Percentiles rank a stretch among this genome's conserved stretches.
These are phyloP conservation scores for Hippocampus abdominalis DNA, from an alignment of 2,113 vertebrate genomes.

Conservation along the genomic window DNA sequence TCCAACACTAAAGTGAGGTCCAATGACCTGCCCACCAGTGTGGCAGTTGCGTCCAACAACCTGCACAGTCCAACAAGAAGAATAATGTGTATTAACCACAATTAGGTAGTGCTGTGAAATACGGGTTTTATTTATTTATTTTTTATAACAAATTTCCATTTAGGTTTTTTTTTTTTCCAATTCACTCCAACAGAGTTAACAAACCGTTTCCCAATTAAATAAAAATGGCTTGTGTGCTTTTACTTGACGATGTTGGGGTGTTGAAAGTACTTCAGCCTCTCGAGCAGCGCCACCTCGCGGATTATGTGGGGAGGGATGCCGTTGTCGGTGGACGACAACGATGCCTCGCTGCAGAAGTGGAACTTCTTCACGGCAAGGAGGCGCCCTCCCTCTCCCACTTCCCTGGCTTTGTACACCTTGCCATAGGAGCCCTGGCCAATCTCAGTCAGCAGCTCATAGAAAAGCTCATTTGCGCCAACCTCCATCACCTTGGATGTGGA, in stretches of 20 bases:
- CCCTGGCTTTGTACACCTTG: slow-evolving; percentile 71
- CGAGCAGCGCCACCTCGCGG: slow-evolving; percentile 74
- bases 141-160: no score
- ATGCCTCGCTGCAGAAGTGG: slow-evolving; percentile 29
- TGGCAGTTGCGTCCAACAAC: slow-evolving; percentile 63
- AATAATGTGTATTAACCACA: background rate
- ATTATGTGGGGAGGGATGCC: slow-evolving; percentile 73
- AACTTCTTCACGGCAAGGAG: slow-evolving; percentile 75
- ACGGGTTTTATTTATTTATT: background rate
- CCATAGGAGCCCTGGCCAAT: slow-evolving; percentile 70
- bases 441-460: slow-evolving; percentile 69
- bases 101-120: background rate
- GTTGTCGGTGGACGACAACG: background rate
- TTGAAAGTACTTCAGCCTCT: slow-evolving; percentile 64
- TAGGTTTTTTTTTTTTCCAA: no score
- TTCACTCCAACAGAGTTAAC: no score
- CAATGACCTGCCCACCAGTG: slow-evolving; percentile 30
- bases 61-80: slow-evolving; percentile 36
- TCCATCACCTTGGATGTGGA: slow-evolving; percentile 41
- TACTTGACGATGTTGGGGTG: slow-evolving; percentile 76
- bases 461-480: background rate
- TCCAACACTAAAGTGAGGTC: slow-evolving; percentile 74
- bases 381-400: slow-evolving; percentile 55
- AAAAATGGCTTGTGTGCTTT: slow-evolving; percentile 8
- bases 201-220: background rate